A percentile compares a stretch with the other conserved stretches of the same genome.
phyloP scores from a whole-genome alignment of 2,888 invertebrate species.

The Hypsopygia costalis region DNA sequence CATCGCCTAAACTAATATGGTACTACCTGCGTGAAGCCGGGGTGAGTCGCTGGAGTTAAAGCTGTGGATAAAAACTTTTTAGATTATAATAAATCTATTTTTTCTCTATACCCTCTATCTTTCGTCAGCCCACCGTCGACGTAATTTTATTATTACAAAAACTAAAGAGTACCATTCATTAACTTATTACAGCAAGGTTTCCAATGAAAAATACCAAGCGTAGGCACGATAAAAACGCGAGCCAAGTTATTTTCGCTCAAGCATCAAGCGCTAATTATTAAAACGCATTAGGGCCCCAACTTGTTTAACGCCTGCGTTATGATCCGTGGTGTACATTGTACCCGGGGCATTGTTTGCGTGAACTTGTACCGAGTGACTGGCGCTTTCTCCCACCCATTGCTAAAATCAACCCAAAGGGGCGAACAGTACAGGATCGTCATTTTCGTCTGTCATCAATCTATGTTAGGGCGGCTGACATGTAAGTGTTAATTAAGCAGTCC shows the following conservation, averaged over 20 bases:
- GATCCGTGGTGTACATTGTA: conserved; percentile 54
- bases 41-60: no score
- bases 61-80: no score
- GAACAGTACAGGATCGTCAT: conserved; percentile 69
- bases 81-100: no score
- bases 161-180: no score
- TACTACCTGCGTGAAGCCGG: no score
- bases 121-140: no score
- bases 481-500: conserved; percentile 80
- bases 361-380: conserved; percentile 67
- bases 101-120: no score
- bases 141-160: no score
- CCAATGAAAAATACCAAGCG: conserved; percentile 16
- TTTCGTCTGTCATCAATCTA: conserved; percentile 80
- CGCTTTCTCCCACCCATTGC: conserved; percentile 53
- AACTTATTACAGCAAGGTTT: background rate
- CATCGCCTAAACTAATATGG: no score
- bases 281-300: conserved; percentile 69
- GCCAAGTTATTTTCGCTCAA: conserved; percentile 20
- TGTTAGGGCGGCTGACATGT: conserved; percentile 76
- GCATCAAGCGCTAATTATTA: conserved; percentile 61
- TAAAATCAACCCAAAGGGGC: conserved; percentile 58
- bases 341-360: conserved; percentile 55
- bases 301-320: conserved; percentile 59
- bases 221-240: conserved; percentile 15